phyloP scores from a whole-genome alignment of 2,113 vertebrate species.

The Boulengeromyrus knoepffleri region DNA sequence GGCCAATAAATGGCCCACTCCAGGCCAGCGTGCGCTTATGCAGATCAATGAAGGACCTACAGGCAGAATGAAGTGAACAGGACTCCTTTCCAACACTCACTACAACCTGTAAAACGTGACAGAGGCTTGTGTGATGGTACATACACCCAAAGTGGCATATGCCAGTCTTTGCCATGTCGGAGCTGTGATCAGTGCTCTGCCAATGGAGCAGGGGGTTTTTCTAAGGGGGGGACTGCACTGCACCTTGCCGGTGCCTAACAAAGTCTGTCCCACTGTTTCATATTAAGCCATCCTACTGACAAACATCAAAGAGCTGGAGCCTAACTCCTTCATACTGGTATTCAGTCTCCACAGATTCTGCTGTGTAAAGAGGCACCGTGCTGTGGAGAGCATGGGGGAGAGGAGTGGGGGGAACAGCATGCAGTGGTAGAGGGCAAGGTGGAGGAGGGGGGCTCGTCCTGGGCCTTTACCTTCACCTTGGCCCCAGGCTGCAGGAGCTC shows the following conservation, averaged over 20 bases:
- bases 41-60: background rate
- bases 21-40: background rate
- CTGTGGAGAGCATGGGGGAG: background rate
- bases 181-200: no score
- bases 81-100: no score
- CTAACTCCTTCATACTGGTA: background rate
- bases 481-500: slow-evolving; percentile 85
- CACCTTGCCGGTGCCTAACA: background rate
- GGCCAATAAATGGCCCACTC: background rate
- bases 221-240: background rate
- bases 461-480: slow-evolving; percentile 75
- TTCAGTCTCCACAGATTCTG: background rate
- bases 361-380: background rate
- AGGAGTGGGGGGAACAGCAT: background rate
- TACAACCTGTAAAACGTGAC: no score
- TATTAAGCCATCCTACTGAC: background rate
- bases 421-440: background rate
- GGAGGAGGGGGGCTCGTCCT: background rate
- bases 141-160: no score
- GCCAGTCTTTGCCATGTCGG: no score
- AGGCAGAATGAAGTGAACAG: no score
- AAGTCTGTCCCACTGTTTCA: background rate
- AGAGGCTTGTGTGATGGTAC: no score
- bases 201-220: background rate
- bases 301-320: background rate